Conservation (phyloP, 2,113 vertebrate species). For the Hemiprocne comata region DNA sequence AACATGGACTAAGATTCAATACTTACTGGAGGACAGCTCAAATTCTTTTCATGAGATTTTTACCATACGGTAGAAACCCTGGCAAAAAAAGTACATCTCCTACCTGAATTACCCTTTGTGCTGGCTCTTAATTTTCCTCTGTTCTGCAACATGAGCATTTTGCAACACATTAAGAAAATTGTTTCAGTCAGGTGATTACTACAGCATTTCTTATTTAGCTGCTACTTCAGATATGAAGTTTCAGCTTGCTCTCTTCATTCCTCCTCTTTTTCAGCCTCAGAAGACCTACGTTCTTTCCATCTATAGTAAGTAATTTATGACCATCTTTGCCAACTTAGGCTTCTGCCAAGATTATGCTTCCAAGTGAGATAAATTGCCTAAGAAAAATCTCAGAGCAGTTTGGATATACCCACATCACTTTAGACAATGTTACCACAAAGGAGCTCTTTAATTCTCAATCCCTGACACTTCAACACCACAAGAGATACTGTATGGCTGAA, state of each 20-base stretch:
- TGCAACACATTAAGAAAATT: background rate
- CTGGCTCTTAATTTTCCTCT: background rate
- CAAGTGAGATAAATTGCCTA: background rate
- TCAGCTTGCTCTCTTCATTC: background rate
- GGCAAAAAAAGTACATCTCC: background rate
- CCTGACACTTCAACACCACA: rapidly evolving
- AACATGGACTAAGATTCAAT: background rate
- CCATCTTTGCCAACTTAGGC: background rate
- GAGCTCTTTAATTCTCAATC: background rate
- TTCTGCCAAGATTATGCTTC: background rate
- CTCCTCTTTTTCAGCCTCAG: background rate
- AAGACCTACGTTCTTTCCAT: background rate
- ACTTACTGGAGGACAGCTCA: background rate
- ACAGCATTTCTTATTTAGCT: background rate
- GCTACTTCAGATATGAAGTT: background rate
- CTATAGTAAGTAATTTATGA: background rate
- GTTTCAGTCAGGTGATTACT: background rate
- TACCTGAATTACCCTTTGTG: background rate
- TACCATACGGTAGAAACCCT: background rate
- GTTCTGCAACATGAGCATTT: background rate
- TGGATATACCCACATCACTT: background rate
- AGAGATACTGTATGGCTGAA: background rate
- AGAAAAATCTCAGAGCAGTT: background rate
- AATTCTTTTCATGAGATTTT: background rate
- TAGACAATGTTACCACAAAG: background rate